phyloP scores from a whole-genome alignment of 2,113 vertebrate genomes.

The Trinectes maculatus region DNA sequence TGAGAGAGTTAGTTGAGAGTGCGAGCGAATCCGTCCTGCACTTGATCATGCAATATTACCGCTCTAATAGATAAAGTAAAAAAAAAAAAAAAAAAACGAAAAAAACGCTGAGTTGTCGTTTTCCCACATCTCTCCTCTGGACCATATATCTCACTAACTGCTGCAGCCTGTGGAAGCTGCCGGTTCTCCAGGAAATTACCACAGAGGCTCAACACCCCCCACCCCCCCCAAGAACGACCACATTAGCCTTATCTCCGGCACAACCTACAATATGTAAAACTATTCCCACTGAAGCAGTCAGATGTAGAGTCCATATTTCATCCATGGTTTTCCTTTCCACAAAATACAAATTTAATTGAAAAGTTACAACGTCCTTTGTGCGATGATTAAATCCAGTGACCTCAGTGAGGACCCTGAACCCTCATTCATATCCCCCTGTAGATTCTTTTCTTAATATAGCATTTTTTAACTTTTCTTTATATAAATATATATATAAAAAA shows the following conservation, averaged over 20 bases:
- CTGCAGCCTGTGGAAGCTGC: conserved; percentile 62
- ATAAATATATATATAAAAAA: too few species aligned
- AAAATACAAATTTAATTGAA: conserved; percentile 59
- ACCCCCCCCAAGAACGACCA: conserved; percentile 56
- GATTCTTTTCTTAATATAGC: too few species aligned
- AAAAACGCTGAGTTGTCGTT: conserved; percentile 73
- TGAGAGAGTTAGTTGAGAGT: conserved; percentile 44
- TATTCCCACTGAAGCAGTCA: conserved; percentile 45
- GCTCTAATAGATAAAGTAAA: conserved; percentile 79
- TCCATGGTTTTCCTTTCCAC: conserved; percentile 42
- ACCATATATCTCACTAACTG: conserved; percentile 78
- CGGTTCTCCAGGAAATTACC: conserved; percentile 77
- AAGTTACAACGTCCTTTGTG: conserved; percentile 27
- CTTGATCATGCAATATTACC: conserved; percentile 79
- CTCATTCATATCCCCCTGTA: background rate
- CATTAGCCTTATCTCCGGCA: conserved; percentile 67
- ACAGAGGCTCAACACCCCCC: conserved; percentile 50
- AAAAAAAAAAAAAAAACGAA: conserved; percentile 2
- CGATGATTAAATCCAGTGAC: conserved; percentile 44
- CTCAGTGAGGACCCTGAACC: conserved; percentile 13
- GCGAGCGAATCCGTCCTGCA: conserved; percentile 57
- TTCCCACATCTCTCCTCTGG: conserved; percentile 58
- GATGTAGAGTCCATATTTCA: conserved; percentile 18
- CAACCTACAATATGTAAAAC: conserved; percentile 36
- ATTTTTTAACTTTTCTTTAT: too few species aligned